A percentile compares a stretch with the other conserved stretches of the same genome.
Evolutionary conservation across 2,113 vertebrate species (phyloP).

Genomic region (Thryonomys swinderianus): DNA sequence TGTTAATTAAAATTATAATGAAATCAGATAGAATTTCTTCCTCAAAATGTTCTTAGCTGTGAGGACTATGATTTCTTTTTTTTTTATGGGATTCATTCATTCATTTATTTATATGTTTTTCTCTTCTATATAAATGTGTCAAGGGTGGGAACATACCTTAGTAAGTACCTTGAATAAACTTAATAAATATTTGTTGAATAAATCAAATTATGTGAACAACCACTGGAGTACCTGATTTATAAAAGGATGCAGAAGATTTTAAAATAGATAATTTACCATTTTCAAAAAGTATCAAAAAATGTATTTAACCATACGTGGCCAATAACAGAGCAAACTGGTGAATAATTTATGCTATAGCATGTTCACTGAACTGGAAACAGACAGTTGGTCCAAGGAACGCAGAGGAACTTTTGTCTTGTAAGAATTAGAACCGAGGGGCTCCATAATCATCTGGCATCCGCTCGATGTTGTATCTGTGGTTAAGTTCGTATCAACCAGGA

Average conservation of each 20-base stretch:
- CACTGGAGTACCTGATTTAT: too few species aligned
- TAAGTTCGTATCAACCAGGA: too few species aligned
- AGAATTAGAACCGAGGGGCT: slow-evolving; percentile 93
- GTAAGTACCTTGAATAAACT: not conserved
- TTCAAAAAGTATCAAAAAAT: too few species aligned
- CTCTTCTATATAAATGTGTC: not conserved
- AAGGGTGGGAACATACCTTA: not conserved
- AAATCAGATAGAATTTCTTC: not conserved
- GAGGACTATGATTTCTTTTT: not conserved
- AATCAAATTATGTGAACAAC: slow-evolving; percentile 32
- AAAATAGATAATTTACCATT: slow-evolving; percentile 57
- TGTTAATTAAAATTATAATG: slow-evolving; percentile 21
- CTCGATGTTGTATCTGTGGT: slow-evolving; percentile 99
- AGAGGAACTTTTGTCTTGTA: not conserved
- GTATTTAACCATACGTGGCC: too few species aligned
- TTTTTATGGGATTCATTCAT: not conserved
- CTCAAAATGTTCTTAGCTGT: not conserved
- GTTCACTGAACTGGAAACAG: too few species aligned
- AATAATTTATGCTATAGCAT: too few species aligned
- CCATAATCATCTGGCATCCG: slow-evolving; percentile 99
- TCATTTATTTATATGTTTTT: slow-evolving; percentile 18
- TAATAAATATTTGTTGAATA: slow-evolving; percentile 4
- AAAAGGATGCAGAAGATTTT: slow-evolving; percentile 11
- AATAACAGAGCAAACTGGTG: too few species aligned
- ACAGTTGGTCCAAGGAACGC: too few species aligned